phyloP scores from a whole-genome alignment of 23 tunicate species.

The Ciona savignyi region DNA sequence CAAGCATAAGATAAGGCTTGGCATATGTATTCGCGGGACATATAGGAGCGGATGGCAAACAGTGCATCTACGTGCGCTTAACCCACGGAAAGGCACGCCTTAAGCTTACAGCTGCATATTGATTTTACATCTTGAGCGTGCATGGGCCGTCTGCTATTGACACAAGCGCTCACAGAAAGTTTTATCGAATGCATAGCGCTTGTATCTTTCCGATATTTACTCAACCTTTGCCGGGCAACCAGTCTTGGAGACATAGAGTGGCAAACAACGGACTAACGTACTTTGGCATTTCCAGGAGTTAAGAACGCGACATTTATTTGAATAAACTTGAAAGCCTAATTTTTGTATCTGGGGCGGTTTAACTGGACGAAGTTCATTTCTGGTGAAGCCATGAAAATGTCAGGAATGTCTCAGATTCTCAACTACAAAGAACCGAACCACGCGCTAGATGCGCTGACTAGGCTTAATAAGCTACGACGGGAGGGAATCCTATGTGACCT shows the following conservation, averaged over 20 bases:
- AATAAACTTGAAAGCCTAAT: neutral
- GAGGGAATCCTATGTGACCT: slow-evolving; percentile 88
- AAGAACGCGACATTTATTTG: neutral
- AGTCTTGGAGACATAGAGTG: neutral
- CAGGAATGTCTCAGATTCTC: slow-evolving; percentile 60
- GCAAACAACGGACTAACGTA: neutral
- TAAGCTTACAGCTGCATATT: neutral
- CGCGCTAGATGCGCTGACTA: slow-evolving; percentile 44
- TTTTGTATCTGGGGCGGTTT: neutral
- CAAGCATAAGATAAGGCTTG: neutral
- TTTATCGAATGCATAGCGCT: neutral
- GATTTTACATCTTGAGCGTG: neutral
- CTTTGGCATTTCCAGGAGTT: neutral
- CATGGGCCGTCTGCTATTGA: neutral
- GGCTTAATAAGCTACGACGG: slow-evolving; percentile 56
- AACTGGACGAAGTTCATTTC: neutral
- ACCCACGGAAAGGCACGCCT: neutral
- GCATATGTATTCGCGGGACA: neutral
- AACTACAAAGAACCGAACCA: slow-evolving; percentile 65
- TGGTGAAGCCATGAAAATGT: slow-evolving; percentile 62
- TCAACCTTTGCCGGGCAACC: neutral
- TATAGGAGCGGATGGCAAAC: neutral
- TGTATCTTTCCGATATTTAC: neutral
- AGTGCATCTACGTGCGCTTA: neutral
- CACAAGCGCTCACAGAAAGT: neutral